Percentiles rank a stretch among this genome's conserved stretches.
These are phyloP conservation scores for Colius striatus DNA, from an alignment of 2,113 vertebrate species.

Conservation along the genomic window DNA sequence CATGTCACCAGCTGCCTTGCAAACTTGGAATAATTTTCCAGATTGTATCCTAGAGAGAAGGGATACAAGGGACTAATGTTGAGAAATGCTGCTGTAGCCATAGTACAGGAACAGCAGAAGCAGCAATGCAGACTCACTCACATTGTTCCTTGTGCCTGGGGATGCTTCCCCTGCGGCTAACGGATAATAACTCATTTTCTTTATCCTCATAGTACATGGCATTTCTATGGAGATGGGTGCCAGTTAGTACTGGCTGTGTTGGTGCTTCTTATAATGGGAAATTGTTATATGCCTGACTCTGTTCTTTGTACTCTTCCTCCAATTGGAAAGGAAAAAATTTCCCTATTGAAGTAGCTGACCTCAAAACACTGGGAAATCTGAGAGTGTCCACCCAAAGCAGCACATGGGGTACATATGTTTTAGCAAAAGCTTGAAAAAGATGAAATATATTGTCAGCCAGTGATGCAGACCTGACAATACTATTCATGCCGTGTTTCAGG, in stretches of 20 bases:
- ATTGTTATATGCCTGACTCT: constrained; percentile 47
- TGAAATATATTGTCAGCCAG: background rate
- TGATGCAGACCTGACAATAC: background rate
- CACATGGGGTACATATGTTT: background rate
- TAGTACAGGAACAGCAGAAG: background rate
- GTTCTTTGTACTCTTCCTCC: constrained; percentile 32
- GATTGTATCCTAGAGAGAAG: background rate
- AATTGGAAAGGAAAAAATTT: constrained; percentile 30
- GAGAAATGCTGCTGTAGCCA: constrained; percentile 33
- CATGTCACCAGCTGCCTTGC: background rate
- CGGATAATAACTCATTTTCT: constrained; percentile 61
- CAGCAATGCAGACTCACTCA: background rate
- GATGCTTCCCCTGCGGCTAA: constrained; percentile 19
- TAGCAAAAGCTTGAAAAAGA: constrained; percentile 1
- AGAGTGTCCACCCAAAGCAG: background rate
- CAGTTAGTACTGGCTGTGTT: constrained; percentile 34
- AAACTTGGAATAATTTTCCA: background rate
- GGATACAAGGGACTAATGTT: background rate
- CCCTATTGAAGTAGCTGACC: constrained; percentile 28
- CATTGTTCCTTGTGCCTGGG: constrained; percentile 35
- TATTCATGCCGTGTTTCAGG: background rate
- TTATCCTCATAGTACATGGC: constrained; percentile 27
- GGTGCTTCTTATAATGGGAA: constrained; percentile 21
- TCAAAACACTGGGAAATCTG: constrained; percentile 24
- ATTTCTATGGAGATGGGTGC: constrained; percentile 63